Evolutionary conservation across 1,140 invertebrate genomes (phyloP).

Genomic region (Phortica variegata): DNA sequence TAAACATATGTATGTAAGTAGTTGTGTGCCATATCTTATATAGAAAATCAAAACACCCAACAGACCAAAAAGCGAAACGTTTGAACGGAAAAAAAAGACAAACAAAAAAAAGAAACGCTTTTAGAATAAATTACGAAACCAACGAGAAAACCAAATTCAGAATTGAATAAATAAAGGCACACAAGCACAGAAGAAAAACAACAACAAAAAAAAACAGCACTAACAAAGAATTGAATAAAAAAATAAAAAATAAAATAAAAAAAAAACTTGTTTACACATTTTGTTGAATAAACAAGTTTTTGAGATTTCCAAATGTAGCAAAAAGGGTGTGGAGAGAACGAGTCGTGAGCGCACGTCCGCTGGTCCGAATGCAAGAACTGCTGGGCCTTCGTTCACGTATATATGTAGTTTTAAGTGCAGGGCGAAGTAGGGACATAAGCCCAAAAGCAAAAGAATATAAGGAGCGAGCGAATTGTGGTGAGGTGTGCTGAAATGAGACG

Average conservation of each 20-base stretch:
- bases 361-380: no score
- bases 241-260: background rate
- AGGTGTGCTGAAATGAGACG: no score
- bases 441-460: no score
- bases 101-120: conserved; percentile 53
- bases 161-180: conserved; percentile 16
- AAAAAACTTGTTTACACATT: conserved; percentile 49
- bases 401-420: conserved; percentile 24
- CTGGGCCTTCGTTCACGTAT: no score
- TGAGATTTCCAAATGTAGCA: conserved; percentile 48
- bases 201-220: conserved; percentile 1
- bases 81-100: no score
- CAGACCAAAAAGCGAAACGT: no score
- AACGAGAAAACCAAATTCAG: conserved; percentile 28
- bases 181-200: conserved; percentile 22
- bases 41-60: no score
- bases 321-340: conserved; percentile 9
- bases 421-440: no score
- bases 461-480: no score
- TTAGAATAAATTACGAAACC: conserved; percentile 54
- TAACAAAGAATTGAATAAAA: conserved; percentile 12
- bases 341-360: background rate
- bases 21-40: no score
- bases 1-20: no score
- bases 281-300: conserved; percentile 51